These are phyloP conservation scores for Salvator merianae DNA, from an alignment of 2,113 vertebrate species.

Conservation along the genomic window DNA sequence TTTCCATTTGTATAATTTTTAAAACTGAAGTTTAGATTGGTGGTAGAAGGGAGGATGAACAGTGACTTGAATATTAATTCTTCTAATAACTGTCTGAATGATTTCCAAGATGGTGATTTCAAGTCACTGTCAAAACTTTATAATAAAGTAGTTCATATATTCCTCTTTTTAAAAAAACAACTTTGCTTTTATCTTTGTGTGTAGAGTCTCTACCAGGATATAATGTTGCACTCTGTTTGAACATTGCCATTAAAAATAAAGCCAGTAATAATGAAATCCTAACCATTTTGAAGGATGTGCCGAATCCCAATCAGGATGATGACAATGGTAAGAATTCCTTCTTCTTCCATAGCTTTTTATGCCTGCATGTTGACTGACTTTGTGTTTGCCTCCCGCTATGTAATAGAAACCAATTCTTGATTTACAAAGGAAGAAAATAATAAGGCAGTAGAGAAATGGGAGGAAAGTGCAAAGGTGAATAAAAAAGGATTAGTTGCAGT, in stretches of 20 bases:
- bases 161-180: neutral
- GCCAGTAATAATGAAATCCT: conserved; percentile 94
- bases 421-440: neutral
- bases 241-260: conserved; percentile 95
- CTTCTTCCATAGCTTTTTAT: too few relatives aligned
- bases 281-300: conserved; percentile 90
- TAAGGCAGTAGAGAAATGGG: neutral
- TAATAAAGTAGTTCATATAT: neutral
- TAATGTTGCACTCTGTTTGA: conserved; percentile 81
- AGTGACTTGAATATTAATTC: neutral
- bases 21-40: neutral
- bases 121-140: too few relatives aligned
- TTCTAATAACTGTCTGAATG: neutral
- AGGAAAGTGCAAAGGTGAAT: neutral
- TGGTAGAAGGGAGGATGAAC: neutral
- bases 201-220: conserved; percentile 91
- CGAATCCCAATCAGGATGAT: conserved; percentile 96
- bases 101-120: neutral
- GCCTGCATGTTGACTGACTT: too few relatives aligned
- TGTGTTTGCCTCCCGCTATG: neutral
- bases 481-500: too few relatives aligned
- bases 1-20: neutral
- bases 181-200: conserved; percentile 27
- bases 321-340: conserved; percentile 83
- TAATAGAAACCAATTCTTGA: neutral